Base-by-base conservation (phyloP, 2,888 invertebrate species). In the Elysia crispata region DNA sequence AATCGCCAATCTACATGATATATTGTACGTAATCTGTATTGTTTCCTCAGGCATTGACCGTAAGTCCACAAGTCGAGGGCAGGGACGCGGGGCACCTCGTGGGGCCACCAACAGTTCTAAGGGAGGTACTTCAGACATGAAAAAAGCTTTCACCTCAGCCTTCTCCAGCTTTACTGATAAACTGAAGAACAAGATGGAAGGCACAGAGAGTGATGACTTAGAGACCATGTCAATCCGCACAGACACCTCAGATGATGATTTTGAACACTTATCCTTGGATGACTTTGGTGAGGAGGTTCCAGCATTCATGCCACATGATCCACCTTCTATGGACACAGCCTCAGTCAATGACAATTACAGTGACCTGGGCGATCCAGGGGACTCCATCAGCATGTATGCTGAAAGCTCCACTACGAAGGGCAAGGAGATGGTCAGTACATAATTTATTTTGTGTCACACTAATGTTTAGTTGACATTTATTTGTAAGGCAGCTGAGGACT, bases 171-270 rank as follows among this genome's bases (percentile, higher is more conserved):
- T 96, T 95, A n/a, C 92, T 95, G 90, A 88, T 79, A 90, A 87
- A 79, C 83, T 90, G 31, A 90, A 89, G 77, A 86, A 88, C 66
- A 89, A 87, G 33, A 84, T 87, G 33, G 87, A 87, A 54, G 62
- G 80, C 15, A 85, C 84, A 23, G 87, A 89, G 64, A 81, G 83
- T 88, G 95, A 95, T 81, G 94, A 95, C 76, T 95, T 95, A 88
- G 96, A 96, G 89, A 95, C 95, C 0, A 93, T 95, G 84, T 96
- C 96, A 0, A 94, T 95, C 86, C 94, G 95, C 86, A 97, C 97
- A 85, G 97, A 97, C 83, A 95, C 95, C 54, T 96, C 96, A 86
- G 96, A 96, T 0, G 97, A 96, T 84, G 95, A 96, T 86, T 97
- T 95, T 90, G 95, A 96, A n/a, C 94, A 95, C 69, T 94, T 96